A percentile compares a stretch with the other conserved stretches of the same genome.
Evolutionary conservation across 2,113 vertebrate species (phyloP).

Genomic region (Puma concolor): DNA sequence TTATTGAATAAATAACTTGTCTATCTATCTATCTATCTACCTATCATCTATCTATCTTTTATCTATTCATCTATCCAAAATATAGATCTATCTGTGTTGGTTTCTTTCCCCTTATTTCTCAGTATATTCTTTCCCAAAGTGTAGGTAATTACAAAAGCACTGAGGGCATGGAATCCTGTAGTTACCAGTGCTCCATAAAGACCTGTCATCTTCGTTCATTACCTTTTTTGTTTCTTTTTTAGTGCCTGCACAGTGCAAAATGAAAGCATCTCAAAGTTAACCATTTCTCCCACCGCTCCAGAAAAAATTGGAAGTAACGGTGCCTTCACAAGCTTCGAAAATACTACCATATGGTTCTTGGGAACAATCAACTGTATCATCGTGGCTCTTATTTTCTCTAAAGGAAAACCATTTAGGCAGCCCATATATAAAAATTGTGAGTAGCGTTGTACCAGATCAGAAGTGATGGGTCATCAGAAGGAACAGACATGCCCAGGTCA

Average conservation of each 20-base stretch:
- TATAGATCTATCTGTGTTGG: neutral
- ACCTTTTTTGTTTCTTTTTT: conserved; percentile 53
- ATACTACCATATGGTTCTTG: conserved; percentile 88
- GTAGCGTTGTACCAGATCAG: conserved; percentile 41
- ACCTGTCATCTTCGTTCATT: neutral
- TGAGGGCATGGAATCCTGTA: neutral
- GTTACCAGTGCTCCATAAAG: neutral
- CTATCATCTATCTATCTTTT: neutral
- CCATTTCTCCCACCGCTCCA: conserved; percentile 30
- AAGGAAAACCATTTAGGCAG: conserved; percentile 89
- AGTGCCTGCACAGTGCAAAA: conserved; percentile 81
- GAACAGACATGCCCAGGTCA: neutral
- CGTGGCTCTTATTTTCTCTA: conserved; percentile 88
- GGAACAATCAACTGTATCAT: conserved; percentile 87
- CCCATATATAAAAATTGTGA: conserved; percentile 89
- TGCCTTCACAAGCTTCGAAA: conserved; percentile 86
- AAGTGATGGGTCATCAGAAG: neutral
- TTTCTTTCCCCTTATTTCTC: neutral
- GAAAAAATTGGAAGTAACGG: conserved; percentile 26
- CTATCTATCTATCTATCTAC: neutral
- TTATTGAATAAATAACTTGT: neutral
- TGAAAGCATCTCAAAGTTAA: conserved; percentile 27
- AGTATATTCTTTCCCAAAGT: neutral
- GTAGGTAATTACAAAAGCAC: neutral
- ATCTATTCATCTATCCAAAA: neutral